These are phyloP conservation scores for Leucoma salicis DNA, from an alignment of 2,888 invertebrate genomes.

Conservation along the genomic window DNA sequence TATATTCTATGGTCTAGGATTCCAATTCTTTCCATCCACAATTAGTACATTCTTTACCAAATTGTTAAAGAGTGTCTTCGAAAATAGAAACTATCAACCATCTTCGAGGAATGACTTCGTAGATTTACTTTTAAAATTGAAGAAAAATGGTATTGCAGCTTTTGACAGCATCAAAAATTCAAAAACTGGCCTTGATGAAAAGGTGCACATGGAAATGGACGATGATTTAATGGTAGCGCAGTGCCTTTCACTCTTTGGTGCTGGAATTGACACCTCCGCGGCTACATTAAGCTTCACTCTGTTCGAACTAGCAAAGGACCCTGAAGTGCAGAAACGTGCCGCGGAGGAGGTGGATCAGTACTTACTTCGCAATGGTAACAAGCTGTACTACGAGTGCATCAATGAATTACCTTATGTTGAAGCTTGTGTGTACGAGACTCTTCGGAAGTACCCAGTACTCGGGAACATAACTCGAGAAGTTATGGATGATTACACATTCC, in stretches of 20 bases:
- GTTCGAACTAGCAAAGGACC: conserved; percentile 49
- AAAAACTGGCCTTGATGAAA: conserved; percentile 28
- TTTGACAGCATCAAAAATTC: conserved; percentile 43
- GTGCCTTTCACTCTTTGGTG: conserved; percentile 68
- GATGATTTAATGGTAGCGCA: conserved; percentile 72
- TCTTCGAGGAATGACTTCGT: conserved; percentile 28
- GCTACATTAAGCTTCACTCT: conserved; percentile 41
- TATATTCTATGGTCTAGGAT: conserved; percentile 44
- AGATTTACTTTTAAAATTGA: conserved; percentile 44
- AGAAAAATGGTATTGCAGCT: conserved; percentile 34
- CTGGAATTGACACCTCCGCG: conserved; percentile 55
- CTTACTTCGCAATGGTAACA: conserved; percentile 31
- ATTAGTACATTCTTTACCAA: conserved; percentile 38
- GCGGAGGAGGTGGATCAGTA: conserved; percentile 47
- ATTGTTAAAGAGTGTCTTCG: conserved; percentile 37
- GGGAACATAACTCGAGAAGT: conserved; percentile 48
- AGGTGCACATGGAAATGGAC: conserved; percentile 41
- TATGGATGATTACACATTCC: conserved; percentile 49
- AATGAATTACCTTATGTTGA: conserved; percentile 48
- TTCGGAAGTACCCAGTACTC: conserved; percentile 52
- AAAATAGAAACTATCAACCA: conserved; percentile 35
- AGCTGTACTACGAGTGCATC: conserved; percentile 44
- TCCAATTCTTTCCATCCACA: conserved; percentile 32
- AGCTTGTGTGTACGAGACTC: conserved; percentile 49
- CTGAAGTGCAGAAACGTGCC: conserved; percentile 32